Percentiles rank a stretch among this genome's conserved stretches.
phyloP scores from a whole-genome alignment of 2,797 vertebrate species.

The Coilia nasus region DNA sequence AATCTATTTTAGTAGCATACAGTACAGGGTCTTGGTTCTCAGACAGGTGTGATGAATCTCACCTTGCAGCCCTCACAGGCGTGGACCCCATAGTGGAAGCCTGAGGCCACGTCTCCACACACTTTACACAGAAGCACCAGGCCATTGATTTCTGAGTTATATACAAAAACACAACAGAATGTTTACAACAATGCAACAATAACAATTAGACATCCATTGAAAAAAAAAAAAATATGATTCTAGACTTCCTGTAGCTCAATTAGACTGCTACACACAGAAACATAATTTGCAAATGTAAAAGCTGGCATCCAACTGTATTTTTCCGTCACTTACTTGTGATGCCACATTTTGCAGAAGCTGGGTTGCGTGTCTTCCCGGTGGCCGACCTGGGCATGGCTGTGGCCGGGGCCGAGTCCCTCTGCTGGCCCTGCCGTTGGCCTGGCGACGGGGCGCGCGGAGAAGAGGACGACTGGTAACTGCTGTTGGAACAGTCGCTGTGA shows the following conservation, averaged over 20 bases:
- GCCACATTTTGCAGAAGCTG: conserved; percentile 76
- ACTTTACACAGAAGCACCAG: conserved; percentile 97
- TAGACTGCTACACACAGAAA: too few species aligned
- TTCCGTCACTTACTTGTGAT: conserved; percentile 84
- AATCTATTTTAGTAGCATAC: too few species aligned
- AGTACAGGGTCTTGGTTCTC: too few species aligned
- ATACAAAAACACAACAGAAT: not conserved
- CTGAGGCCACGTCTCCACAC: conserved; percentile 94
- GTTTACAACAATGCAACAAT: not conserved
- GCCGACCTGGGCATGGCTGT: conserved; percentile 65
- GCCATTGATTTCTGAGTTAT: conserved; percentile 87
- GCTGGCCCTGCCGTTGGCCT: conserved; percentile 62
- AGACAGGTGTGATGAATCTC: conserved; percentile 57
- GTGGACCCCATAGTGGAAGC: conserved; percentile 92
- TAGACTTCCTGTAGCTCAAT: too few species aligned
- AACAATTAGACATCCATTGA: not conserved
- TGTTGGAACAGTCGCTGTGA: conserved; percentile 91
- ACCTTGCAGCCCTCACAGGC: conserved; percentile 93
- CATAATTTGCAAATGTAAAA: not conserved
- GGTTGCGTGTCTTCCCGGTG: conserved; percentile 61
- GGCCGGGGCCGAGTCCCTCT: conserved; percentile 44
- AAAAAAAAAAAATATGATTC: conserved; percentile 19
- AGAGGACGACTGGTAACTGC: conserved; percentile 88
- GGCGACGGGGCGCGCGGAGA: conserved; percentile 81
- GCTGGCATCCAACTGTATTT: not conserved